Conservation (phyloP, 2,113 vertebrate species). For the Ictalurus punctatus region DNA sequence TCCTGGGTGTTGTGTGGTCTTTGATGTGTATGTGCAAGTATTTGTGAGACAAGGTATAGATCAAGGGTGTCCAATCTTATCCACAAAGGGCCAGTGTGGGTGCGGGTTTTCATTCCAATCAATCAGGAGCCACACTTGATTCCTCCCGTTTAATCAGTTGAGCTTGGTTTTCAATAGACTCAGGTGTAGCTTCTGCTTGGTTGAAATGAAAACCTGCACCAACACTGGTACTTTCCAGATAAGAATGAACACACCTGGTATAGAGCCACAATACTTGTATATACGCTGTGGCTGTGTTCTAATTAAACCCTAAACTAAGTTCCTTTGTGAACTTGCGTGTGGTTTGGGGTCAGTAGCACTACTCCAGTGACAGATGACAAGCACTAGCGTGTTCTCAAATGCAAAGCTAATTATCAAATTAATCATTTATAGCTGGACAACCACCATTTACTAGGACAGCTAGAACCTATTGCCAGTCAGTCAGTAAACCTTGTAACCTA, state of each 20-base stretch:
- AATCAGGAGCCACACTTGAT: too few relatives aligned
- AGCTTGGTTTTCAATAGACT: too few relatives aligned
- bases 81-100: too few relatives aligned
- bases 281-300: background rate
- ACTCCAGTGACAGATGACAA: background rate
- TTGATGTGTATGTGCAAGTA: background rate
- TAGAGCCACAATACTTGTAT: background rate
- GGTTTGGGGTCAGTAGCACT: background rate
- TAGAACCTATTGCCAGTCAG: background rate
- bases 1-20: constrained; percentile 3
- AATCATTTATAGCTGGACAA: constrained; percentile 21
- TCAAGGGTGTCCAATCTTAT: too few relatives aligned
- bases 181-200: too few relatives aligned
- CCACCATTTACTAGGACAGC: background rate
- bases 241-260: background rate
- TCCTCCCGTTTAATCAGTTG: too few relatives aligned
- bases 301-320: background rate
- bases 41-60: background rate
- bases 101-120: too few relatives aligned
- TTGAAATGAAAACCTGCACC: too few relatives aligned
- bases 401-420: constrained; percentile 13
- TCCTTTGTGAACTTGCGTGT: background rate
- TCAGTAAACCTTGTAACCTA: background rate
- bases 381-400: background rate
- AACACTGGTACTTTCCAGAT: too few relatives aligned